Evolutionary conservation across 2,113 vertebrate species (phyloP).

Genomic region (Empidonax traillii): DNA sequence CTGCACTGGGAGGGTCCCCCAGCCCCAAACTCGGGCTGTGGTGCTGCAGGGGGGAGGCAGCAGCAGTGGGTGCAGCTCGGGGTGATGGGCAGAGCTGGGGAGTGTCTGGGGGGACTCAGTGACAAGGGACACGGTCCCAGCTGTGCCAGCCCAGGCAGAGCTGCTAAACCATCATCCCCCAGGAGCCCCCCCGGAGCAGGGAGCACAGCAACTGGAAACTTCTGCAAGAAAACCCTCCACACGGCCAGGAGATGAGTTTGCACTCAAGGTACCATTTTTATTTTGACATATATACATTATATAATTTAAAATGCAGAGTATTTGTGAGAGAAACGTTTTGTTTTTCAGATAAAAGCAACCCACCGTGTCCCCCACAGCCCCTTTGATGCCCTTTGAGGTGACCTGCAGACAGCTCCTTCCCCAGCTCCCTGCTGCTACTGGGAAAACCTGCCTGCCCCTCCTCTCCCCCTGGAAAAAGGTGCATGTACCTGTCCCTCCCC

Average conservation of each 20-base stretch:
- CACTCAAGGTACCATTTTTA: conserved; percentile 39
- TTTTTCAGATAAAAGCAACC: neutral
- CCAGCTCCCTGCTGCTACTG: neutral
- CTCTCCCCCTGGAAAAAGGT: neutral
- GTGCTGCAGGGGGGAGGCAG: neutral
- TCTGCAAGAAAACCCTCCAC: neutral
- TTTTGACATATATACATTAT: conserved; percentile 28
- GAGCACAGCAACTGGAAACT: neutral
- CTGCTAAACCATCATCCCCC: neutral
- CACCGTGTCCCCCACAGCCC: neutral
- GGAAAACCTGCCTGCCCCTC: neutral
- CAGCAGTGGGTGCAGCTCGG: neutral
- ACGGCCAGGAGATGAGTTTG: neutral
- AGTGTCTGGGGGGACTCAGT: neutral
- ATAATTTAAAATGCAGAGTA: neutral
- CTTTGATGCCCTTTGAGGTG: neutral
- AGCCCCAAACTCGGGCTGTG: neutral
- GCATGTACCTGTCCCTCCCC: neutral
- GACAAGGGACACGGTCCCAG: neutral
- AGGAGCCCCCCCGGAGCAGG: neutral
- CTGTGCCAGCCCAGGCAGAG: neutral
- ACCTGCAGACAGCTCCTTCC: neutral
- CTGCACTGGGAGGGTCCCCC: neutral
- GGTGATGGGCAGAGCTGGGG: neutral
- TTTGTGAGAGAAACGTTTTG: neutral